These are phyloP conservation scores for Protobothrops flavoviridis DNA, from an alignment of 2,113 vertebrate species.

Conservation along the genomic window DNA sequence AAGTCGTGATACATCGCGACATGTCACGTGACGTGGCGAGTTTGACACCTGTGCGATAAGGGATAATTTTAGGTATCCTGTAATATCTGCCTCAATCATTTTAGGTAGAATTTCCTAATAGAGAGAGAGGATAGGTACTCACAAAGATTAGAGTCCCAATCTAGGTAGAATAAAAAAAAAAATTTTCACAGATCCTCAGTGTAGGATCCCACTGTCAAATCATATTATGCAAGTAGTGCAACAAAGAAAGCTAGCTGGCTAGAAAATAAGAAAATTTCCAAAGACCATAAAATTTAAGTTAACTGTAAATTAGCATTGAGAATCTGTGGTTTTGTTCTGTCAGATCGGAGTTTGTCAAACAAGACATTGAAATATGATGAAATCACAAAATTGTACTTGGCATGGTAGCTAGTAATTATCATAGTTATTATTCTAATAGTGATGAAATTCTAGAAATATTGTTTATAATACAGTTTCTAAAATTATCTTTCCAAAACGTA, in stretches of 20 bases:
- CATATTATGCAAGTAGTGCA: not conserved
- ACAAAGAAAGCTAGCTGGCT: not conserved
- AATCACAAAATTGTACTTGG: not conserved
- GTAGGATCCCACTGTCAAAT: not conserved
- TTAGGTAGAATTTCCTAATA: not conserved
- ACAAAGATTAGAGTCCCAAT: not conserved
- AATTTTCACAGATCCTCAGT: not conserved
- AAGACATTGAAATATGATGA: not conserved
- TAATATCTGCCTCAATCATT: not conserved
- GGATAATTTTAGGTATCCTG: not conserved
- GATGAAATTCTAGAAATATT: not conserved
- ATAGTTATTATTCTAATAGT: not conserved
- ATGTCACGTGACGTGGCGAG: too few species aligned
- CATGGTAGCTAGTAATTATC: not conserved
- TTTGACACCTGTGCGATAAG: not conserved
- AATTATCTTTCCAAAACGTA: not conserved
- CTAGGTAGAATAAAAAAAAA: not conserved
- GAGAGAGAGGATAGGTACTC: not conserved
- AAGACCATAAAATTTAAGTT: not conserved
- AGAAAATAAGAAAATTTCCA: not conserved
- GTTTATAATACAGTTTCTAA: not conserved
- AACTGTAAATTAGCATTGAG: not conserved
- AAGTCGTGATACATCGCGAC: too few species aligned
- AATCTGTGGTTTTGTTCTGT: not conserved
- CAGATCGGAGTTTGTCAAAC: not conserved